phyloP scores from a whole-genome alignment of 2,113 vertebrate genomes.

The Catagonus wagneri region DNA sequence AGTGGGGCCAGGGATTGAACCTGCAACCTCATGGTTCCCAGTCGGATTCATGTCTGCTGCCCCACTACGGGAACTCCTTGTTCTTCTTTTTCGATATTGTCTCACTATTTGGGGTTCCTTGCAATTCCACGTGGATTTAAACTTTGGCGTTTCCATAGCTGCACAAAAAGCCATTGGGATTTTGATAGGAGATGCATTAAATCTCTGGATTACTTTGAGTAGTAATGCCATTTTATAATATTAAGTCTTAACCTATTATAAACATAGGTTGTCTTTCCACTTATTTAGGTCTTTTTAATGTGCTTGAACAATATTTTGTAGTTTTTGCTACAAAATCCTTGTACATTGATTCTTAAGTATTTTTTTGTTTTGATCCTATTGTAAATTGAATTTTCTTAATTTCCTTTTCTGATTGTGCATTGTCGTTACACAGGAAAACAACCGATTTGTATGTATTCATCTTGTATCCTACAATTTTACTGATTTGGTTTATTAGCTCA shows the following conservation, averaged over 20 bases:
- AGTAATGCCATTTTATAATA: background rate
- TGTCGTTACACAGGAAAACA: background rate
- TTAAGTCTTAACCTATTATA: background rate
- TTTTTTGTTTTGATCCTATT: background rate
- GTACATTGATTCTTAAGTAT: background rate
- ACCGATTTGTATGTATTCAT: background rate
- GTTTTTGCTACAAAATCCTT: background rate
- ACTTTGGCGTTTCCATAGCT: background rate
- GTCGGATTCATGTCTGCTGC: no score
- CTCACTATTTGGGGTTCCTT: background rate
- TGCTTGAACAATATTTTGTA: background rate
- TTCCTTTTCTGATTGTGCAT: background rate
- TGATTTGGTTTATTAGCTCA: background rate
- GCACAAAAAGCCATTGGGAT: background rate
- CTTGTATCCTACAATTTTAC: background rate
- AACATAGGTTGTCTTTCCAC: background rate
- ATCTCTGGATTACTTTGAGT: background rate
- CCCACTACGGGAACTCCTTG: no score
- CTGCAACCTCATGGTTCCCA: no score
- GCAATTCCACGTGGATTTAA: background rate
- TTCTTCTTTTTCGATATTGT: background rate
- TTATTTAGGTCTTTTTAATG: background rate
- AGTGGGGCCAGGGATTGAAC: no score
- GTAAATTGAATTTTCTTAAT: conserved; percentile 15
- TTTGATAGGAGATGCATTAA: background rate